Percentiles rank a stretch among this genome's conserved stretches.
Evolutionary conservation across 2,113 vertebrate species (phyloP).

Genomic region (Malurus melanocephalus): DNA sequence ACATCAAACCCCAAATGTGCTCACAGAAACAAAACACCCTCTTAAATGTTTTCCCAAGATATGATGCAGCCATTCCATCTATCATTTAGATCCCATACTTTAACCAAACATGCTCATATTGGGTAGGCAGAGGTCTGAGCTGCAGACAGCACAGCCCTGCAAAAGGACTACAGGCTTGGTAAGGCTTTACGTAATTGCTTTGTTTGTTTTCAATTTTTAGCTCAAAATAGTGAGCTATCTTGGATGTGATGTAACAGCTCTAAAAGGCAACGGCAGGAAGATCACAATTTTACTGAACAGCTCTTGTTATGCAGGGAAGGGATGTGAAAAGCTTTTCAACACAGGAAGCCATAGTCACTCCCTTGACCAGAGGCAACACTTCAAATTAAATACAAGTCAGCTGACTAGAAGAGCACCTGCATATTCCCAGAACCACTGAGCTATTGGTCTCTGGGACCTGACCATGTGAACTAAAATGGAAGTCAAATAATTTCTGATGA

Average conservation of each 20-base stretch:
- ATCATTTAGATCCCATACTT: conserved; percentile 16
- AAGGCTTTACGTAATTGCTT: background rate
- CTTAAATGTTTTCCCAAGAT: conserved; percentile 52
- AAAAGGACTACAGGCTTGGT: background rate
- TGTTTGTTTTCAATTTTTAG: background rate
- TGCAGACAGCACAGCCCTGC: background rate
- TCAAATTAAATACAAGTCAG: conserved; percentile 47
- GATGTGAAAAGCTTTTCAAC: conserved; percentile 41
- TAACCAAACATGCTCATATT: background rate
- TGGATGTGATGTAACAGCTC: background rate
- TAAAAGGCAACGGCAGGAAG: background rate
- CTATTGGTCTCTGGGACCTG: background rate
- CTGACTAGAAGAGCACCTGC: conserved; percentile 23
- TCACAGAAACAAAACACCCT: conserved; percentile 38
- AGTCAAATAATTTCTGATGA: background rate
- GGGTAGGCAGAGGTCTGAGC: background rate
- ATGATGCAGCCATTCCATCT: conserved; percentile 36
- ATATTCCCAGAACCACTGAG: background rate
- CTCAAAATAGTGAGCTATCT: background rate
- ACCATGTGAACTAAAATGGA: background rate
- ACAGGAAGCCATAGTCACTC: conserved; percentile 9
- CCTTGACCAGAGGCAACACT: conserved; percentile 23
- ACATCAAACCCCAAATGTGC: conserved; percentile 39
- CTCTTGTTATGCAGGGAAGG: conserved; percentile 12
- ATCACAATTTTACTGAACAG: background rate